Conservation (phyloP, 2,113 vertebrate species). For the Grus americana region DNA sequence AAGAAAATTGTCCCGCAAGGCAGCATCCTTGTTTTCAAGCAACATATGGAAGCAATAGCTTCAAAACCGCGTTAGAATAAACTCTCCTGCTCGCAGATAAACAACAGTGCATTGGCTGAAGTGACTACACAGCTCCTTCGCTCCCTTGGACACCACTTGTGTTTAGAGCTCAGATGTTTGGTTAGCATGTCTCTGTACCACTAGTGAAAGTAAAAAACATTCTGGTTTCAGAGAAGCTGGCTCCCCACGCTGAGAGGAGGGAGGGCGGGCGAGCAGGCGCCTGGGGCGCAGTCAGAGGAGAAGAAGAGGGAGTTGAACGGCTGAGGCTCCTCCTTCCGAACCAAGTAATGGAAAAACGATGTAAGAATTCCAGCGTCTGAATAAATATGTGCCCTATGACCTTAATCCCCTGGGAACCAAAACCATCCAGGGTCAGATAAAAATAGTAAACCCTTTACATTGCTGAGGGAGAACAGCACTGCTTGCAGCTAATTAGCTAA, state of each 20-base stretch:
- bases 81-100: background rate
- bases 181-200: background rate
- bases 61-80: accelerated
- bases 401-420: conserved; percentile 68
- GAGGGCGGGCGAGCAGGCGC: background rate
- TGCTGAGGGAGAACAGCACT: conserved; percentile 27
- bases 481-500: conserved; percentile 38
- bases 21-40: background rate
- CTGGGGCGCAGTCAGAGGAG: background rate
- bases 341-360: conserved; percentile 87
- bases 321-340: conserved; percentile 71
- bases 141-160: background rate
- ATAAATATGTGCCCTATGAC: conserved; percentile 86
- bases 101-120: background rate
- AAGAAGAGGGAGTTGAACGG: conserved; percentile 23
- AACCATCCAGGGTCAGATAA: conserved; percentile 73
- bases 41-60: background rate
- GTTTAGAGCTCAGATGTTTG: background rate
- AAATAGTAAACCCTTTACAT: conserved; percentile 78
- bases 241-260: background rate
- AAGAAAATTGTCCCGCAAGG: background rate
- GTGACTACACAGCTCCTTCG: accelerated
- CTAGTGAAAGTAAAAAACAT: background rate
- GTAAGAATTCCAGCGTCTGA: conserved; percentile 83
- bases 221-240: background rate